Conservation (phyloP, 1,140 invertebrate species). For the Leptopilina boulardi region DNA sequence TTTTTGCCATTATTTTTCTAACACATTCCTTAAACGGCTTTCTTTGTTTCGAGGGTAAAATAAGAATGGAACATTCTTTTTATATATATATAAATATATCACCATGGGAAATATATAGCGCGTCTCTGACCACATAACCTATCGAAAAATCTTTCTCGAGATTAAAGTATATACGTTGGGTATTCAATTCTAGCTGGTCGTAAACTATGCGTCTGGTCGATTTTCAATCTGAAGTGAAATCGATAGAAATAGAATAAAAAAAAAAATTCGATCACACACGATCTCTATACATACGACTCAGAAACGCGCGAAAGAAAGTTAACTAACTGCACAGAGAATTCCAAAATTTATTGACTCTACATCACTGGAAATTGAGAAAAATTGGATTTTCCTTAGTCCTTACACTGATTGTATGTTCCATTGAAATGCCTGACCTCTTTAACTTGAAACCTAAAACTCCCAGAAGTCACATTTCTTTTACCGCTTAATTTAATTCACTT, state of each 20-base stretch:
- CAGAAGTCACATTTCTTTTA: not conserved
- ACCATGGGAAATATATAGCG: not conserved
- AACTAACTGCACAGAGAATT: not conserved
- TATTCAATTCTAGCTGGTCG: conserved; percentile 37
- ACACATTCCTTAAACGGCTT: not conserved
- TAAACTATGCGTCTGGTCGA: conserved; percentile 57
- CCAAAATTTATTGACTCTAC: conserved; percentile 17
- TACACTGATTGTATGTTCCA: not conserved
- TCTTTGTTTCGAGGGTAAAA: not conserved
- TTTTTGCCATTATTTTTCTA: not conserved
- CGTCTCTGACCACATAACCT: not conserved
- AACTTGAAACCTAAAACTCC: not conserved
- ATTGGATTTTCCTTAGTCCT: conserved; percentile 13
- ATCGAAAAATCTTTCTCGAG: conserved; percentile 10
- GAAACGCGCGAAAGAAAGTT: not conserved
- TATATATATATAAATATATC: no score
- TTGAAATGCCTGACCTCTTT: not conserved
- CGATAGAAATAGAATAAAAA: conserved; percentile 37
- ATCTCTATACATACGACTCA: conserved; percentile 16
- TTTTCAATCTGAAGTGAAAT: conserved; percentile 52
- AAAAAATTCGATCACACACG: conserved; percentile 29
- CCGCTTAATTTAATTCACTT: not conserved
- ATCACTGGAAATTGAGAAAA: not conserved
- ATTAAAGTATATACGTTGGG: not conserved
- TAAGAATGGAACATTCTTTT: not conserved